A percentile compares a stretch with the other conserved stretches of the same genome.
Conservation (phyloP, 2,888 invertebrate species). For the Eilema sororculum region DNA sequence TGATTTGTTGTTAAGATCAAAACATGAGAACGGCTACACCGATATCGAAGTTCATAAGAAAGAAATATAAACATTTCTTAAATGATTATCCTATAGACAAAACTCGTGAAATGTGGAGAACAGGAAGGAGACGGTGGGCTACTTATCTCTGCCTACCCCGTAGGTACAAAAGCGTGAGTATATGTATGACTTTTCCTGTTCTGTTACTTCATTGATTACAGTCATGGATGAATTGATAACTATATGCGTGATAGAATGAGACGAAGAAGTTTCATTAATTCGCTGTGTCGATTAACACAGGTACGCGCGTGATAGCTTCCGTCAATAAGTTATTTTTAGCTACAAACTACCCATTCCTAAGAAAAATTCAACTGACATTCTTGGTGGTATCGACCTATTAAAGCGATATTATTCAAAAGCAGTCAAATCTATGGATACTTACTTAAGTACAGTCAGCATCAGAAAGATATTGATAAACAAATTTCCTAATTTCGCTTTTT, state of each 20-base stretch:
- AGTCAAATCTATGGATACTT: neutral
- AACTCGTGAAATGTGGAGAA: neutral
- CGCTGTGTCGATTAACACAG: neutral
- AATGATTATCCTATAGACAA: neutral
- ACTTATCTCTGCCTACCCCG: neutral
- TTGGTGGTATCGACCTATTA: neutral
- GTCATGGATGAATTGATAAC: constrained; percentile 4
- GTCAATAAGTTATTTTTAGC: constrained; percentile 2
- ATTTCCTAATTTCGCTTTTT: too few species aligned
- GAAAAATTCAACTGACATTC: too few species aligned
- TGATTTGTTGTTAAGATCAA: too few species aligned
- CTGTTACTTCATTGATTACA: neutral
- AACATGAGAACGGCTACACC: too few species aligned
- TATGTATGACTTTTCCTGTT: neutral
- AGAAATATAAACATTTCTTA: too few species aligned
- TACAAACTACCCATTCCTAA: neutral
- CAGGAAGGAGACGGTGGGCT: too few species aligned
- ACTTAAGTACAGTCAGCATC: too few species aligned
- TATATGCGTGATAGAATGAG: neutral
- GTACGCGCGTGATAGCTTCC: neutral
- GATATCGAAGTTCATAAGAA: too few species aligned
- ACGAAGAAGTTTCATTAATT: constrained; percentile 4
- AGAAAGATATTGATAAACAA: too few species aligned
- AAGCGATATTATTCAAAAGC: neutral
- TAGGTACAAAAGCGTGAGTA: neutral